Conservation (phyloP, 2,113 vertebrate genomes). For the Pardalotus punctatus region DNA sequence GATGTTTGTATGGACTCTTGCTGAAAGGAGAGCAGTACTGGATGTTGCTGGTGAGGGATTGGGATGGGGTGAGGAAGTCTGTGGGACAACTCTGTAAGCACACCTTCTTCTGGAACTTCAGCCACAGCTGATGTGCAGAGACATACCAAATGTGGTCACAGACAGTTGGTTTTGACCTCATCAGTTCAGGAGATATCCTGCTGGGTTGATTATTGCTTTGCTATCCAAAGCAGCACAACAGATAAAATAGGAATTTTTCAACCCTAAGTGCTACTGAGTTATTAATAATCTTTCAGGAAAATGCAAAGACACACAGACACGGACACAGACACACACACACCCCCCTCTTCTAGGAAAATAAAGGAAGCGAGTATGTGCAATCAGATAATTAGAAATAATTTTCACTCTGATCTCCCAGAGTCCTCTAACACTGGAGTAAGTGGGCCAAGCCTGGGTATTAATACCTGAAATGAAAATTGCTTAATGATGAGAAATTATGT, state of each 20-base stretch:
- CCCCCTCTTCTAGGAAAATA: background rate
- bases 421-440: background rate
- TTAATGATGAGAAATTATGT: background rate
- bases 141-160: background rate
- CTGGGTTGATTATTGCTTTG: background rate
- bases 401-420: background rate
- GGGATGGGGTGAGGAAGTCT: fast-evolving
- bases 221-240: background rate
- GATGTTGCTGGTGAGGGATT: background rate
- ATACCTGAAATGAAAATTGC: background rate
- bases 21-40: background rate
- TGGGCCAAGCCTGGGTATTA: background rate
- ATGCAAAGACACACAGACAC: background rate
- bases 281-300: background rate
- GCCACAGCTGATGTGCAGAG: background rate
- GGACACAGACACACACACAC: no score
- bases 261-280: background rate
- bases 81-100: background rate
- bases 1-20: background rate
- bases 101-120: background rate
- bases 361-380: background rate
- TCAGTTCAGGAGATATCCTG: background rate
- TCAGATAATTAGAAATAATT: background rate
- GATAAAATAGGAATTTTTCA: background rate
- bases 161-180: background rate